phyloP scores from a whole-genome alignment of 2,113 vertebrate genomes.

The Columba janthina region DNA sequence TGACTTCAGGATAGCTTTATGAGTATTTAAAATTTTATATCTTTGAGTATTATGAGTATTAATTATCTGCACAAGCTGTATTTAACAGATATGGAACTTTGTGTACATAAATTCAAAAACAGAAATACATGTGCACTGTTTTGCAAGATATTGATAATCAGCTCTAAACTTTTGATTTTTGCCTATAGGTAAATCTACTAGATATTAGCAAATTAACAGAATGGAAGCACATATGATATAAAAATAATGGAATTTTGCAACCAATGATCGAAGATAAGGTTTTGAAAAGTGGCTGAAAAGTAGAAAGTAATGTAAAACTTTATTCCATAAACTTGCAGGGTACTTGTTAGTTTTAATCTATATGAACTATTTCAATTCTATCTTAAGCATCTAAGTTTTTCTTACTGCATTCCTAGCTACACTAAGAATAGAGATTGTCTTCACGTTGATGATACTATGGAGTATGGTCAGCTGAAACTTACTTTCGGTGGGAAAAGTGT shows the following conservation, averaged over 20 bases:
- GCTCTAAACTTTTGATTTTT: neutral
- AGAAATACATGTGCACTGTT: neutral
- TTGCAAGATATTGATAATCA: neutral
- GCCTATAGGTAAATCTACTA: neutral
- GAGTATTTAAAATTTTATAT: neutral
- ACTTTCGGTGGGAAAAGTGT: neutral
- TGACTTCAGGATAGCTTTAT: neutral
- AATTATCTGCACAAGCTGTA: neutral
- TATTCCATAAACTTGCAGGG: accelerated
- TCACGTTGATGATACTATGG: neutral
- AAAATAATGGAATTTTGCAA: neutral
- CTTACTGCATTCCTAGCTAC: neutral
- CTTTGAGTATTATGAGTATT: neutral
- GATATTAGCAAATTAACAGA: neutral
- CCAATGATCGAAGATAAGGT: neutral
- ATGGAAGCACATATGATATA: neutral
- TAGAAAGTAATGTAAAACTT: neutral
- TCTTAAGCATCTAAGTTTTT: neutral
- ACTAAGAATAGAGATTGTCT: neutral
- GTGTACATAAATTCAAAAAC: neutral
- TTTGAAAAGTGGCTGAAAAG: neutral
- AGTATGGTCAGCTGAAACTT: neutral
- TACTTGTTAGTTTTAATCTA: neutral
- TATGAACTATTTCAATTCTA: neutral
- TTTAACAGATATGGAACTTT: neutral